A percentile compares a stretch with the other conserved stretches of the same genome.
These are phyloP conservation scores for Neoarius graeffei DNA, from an alignment of 2,113 vertebrate genomes.

Conservation along the genomic window DNA sequence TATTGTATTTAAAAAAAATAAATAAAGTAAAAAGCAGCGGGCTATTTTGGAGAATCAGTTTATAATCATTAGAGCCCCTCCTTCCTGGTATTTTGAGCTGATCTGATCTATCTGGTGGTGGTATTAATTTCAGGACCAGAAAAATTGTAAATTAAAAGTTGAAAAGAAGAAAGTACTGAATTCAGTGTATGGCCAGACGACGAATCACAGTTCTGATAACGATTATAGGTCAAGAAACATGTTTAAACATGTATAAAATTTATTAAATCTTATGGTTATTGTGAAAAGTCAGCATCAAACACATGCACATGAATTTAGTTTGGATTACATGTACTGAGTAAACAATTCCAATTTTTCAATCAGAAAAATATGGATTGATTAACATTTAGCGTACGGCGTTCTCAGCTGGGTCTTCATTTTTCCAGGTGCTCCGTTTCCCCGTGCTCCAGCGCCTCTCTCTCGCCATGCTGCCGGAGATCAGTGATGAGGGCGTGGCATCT, in stretches of 20 bases:
- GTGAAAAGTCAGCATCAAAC: too few relatives aligned
- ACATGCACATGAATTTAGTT: too few relatives aligned
- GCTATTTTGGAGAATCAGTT: background rate
- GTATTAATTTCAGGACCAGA: background rate
- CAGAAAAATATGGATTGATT: background rate
- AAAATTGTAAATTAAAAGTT: background rate
- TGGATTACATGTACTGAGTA: background rate
- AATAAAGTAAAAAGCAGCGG: too few relatives aligned
- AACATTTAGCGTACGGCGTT: background rate
- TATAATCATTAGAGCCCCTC: background rate
- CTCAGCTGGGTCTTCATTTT: background rate
- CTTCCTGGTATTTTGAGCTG: background rate
- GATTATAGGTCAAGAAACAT: too few relatives aligned
- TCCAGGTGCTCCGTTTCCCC: constrained; percentile 73
- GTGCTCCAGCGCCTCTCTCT: constrained; percentile 77
- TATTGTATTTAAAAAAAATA: too few relatives aligned
- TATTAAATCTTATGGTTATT: too few relatives aligned
- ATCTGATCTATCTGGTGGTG: background rate
- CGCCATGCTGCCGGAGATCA: constrained; percentile 76
- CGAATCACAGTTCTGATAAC: too few relatives aligned
- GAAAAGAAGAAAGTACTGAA: too few relatives aligned
- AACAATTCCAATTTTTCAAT: background rate
- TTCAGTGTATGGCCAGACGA: too few relatives aligned
- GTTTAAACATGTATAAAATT: too few relatives aligned
- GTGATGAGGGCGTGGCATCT: constrained; percentile 71